Percentiles rank a stretch among this genome's conserved stretches.
Evolutionary conservation across 2,888 invertebrate genomes (phyloP).

Genomic region (Alloplasta piceator): DNA sequence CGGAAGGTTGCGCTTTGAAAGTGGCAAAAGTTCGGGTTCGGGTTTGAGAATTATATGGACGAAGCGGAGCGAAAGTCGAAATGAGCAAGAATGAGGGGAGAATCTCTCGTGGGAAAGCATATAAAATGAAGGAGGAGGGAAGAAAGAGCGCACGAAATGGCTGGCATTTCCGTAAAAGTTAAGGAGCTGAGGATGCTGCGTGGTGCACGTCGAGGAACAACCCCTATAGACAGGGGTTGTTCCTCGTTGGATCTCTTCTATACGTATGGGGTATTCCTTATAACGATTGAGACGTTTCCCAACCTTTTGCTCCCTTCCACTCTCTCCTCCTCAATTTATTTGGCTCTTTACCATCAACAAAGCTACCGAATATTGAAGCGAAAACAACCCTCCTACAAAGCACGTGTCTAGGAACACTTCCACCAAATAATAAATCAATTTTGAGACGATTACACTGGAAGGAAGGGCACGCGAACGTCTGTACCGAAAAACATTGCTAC

Average conservation of each 20-base stretch:
- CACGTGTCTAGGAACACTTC: no score
- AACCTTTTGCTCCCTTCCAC: background rate
- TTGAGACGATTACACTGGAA: no score
- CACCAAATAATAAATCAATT: no score
- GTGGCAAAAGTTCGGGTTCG: conserved; percentile 9
- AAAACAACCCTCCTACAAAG: no score
- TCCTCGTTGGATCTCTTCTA: conserved; percentile 3
- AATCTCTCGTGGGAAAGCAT: conserved; percentile 44
- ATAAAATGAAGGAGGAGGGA: conserved; percentile 2
- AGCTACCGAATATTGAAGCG: no score
- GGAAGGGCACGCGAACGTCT: no score
- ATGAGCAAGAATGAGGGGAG: conserved; percentile 31
- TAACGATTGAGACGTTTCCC: background rate
- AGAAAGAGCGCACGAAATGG: conserved; percentile 52
- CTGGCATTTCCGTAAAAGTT: conserved; percentile 71
- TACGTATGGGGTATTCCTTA: conserved; percentile 8
- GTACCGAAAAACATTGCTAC: no score
- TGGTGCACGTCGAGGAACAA: conserved; percentile 36
- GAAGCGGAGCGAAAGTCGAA: conserved; percentile 2
- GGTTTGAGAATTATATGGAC: conserved; percentile 4
- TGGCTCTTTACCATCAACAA: no score
- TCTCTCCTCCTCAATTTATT: no score
- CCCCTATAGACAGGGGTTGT: conserved; percentile 13
- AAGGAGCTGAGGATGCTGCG: conserved; percentile 66
- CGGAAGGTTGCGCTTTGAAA: background rate